Percentiles rank a stretch among this genome's conserved stretches.
Conservation (phyloP, 2,888 invertebrate species). For the Axea sp. region DNA sequence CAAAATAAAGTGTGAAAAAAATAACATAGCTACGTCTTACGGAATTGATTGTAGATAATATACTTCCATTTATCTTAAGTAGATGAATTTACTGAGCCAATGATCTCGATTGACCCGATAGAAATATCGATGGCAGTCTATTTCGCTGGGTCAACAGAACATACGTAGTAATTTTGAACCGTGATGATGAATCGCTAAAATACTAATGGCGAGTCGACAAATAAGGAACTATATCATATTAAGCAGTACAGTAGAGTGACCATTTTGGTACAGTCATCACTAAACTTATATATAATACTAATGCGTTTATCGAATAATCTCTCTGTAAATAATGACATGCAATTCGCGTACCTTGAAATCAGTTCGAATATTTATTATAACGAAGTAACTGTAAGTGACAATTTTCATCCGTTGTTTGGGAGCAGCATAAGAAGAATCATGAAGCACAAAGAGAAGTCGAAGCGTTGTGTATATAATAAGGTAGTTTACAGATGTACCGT, state of each 20-base stretch:
- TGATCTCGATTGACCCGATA: background rate
- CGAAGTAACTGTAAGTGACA: conserved; percentile 14
- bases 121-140: background rate
- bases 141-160: background rate
- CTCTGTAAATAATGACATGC: conserved; percentile 66
- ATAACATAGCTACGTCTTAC: conserved; percentile 27
- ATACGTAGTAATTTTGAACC: conserved; percentile 10
- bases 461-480: conserved; percentile 38
- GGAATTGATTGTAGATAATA: conserved; percentile 54
- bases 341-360: conserved; percentile 73
- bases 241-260: conserved; percentile 21
- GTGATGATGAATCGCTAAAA: conserved; percentile 17
- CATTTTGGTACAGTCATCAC: conserved; percentile 31
- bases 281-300: conserved; percentile 10
- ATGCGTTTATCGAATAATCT: conserved; percentile 27
- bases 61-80: conserved; percentile 18
- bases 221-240: conserved; percentile 40
- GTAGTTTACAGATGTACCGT: conserved; percentile 26
- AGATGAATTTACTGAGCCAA: conserved; percentile 3
- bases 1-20: conserved; percentile 8
- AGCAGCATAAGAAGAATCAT: conserved; percentile 2
- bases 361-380: conserved; percentile 68
- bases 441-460: conserved; percentile 43
- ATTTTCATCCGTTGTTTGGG: conserved; percentile 9
- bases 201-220: conserved; percentile 29